Percentiles rank a stretch among this genome's conserved stretches.
phyloP scores from a whole-genome alignment of 2,888 invertebrate genomes.

The Eristalinus sepulchralis region DNA sequence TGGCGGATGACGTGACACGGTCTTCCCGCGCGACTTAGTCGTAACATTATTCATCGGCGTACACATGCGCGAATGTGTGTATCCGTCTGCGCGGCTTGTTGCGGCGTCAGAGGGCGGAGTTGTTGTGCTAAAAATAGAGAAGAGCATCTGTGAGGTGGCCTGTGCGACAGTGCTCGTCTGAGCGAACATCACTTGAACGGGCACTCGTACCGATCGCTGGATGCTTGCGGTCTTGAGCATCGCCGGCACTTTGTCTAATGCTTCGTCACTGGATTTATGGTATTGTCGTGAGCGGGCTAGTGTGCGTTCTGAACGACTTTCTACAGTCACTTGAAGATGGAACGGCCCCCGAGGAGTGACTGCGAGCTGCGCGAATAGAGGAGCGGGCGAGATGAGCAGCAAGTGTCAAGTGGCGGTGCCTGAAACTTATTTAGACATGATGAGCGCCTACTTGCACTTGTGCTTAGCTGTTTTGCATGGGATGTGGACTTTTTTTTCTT shows the following conservation, averaged over 20 bases:
- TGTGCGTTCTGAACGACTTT: conserved; percentile 58
- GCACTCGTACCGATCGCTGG: not conserved
- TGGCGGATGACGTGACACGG: conserved; percentile 53
- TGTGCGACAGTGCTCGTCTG: conserved; percentile 56
- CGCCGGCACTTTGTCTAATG: conserved; percentile 34
- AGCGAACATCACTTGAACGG: conserved; percentile 26
- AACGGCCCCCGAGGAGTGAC: not conserved
- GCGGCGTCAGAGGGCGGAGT: conserved; percentile 31
- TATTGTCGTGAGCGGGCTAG: conserved; percentile 10
- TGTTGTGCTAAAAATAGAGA: conserved; percentile 30
- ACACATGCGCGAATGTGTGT: conserved; percentile 30
- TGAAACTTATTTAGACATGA: conserved; percentile 14
- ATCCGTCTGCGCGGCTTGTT: conserved; percentile 29
- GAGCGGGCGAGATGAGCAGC: conserved; percentile 25
- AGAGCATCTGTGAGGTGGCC: conserved; percentile 3
- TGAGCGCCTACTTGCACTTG: conserved; percentile 42
- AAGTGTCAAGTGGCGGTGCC: conserved; percentile 43
- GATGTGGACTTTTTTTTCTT: not conserved
- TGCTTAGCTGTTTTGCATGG: conserved; percentile 34
- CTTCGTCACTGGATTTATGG: conserved; percentile 2
- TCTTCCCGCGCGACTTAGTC: conserved; percentile 51
- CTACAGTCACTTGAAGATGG: conserved; percentile 42
- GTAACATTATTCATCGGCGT: conserved; percentile 61
- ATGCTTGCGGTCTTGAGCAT: conserved; percentile 9
- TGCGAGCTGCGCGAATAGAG: conserved; percentile 28